Percentiles rank a stretch among this genome's conserved stretches.
Evolutionary conservation across 1,140 invertebrate species (phyloP).

Genomic region (Dryas iulia): DNA sequence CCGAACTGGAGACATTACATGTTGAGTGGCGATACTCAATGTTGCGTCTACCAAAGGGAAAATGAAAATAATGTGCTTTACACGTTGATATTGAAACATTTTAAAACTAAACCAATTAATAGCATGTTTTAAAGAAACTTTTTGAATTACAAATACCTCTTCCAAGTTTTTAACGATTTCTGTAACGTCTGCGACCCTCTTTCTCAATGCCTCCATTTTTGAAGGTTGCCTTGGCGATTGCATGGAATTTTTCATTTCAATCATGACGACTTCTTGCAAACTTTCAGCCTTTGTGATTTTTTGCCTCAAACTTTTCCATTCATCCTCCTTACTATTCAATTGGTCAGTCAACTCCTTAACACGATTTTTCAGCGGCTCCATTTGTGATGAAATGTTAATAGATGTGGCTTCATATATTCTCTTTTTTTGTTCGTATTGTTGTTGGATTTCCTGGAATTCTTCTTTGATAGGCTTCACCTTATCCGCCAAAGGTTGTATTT

Average conservation of each 20-base stretch:
- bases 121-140: background rate
- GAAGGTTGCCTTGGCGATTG: constrained; percentile 73
- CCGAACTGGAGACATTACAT: too few species aligned
- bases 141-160: constrained; percentile 48
- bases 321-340: constrained; percentile 73
- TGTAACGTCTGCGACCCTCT: constrained; percentile 66
- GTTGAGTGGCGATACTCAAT: too few species aligned
- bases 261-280: constrained; percentile 76
- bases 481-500: constrained; percentile 72
- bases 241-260: constrained; percentile 77
- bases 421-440: constrained; percentile 78
- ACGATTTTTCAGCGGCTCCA: constrained; percentile 75
- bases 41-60: too few species aligned
- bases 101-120: background rate
- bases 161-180: constrained; percentile 70
- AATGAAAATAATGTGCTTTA: too few species aligned
- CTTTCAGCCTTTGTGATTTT: constrained; percentile 78
- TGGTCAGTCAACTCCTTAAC: constrained; percentile 69
- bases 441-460: constrained; percentile 75
- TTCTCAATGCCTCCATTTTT: constrained; percentile 72
- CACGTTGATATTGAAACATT: too few species aligned
- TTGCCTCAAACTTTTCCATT: constrained; percentile 79
- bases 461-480: constrained; percentile 75
- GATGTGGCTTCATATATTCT: constrained; percentile 75
- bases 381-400: constrained; percentile 77